Conservation (phyloP, 2,113 vertebrate species). For the Cettia cetti region DNA sequence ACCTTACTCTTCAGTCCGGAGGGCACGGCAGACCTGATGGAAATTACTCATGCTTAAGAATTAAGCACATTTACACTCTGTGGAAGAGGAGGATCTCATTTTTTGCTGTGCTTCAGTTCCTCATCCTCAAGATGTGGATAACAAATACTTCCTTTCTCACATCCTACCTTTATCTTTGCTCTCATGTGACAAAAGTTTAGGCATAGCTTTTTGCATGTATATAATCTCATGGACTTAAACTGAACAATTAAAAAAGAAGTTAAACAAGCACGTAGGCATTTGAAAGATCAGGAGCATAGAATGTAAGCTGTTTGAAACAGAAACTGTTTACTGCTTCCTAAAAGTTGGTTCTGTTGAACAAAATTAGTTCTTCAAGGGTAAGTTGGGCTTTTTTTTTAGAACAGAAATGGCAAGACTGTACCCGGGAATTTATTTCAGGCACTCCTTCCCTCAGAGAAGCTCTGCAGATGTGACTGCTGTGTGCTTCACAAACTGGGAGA, state of each 20-base stretch:
- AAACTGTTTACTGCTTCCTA: background rate
- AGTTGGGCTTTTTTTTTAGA: background rate
- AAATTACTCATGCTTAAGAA: background rate
- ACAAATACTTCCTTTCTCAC: background rate
- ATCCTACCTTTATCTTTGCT: background rate
- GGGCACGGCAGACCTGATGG: background rate
- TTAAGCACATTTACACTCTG: background rate
- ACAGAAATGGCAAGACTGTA: background rate
- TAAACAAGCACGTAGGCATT: background rate
- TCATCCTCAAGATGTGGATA: background rate
- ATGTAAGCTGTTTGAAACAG: background rate
- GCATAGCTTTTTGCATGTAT: background rate
- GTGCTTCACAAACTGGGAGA: background rate
- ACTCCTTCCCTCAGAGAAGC: background rate
- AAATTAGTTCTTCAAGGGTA: background rate
- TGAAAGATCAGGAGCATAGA: background rate
- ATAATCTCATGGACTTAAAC: background rate
- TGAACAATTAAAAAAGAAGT: background rate
- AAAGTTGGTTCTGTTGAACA: background rate
- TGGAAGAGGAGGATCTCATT: background rate
- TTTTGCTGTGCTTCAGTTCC: constrained; percentile 2
- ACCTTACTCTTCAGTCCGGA: background rate
- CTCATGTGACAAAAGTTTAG: background rate
- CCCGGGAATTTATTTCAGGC: background rate
- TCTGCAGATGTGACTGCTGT: background rate